Evolutionary conservation across 2,888 invertebrate species (phyloP), one percentile per base, ranked within the genome.

Genomic region (Gortyna flavago): DNA sequence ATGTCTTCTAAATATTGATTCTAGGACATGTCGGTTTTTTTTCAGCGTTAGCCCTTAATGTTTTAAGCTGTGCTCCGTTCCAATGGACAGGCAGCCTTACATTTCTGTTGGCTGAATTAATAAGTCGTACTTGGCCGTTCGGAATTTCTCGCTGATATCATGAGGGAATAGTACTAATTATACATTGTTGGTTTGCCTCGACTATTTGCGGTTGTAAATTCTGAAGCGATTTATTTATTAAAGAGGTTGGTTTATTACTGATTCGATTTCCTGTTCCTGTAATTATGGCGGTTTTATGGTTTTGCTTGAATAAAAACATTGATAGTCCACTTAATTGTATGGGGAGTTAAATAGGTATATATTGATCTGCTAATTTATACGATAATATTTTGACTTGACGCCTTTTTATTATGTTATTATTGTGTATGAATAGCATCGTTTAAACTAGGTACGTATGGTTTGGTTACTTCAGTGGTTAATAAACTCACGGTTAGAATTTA

Each of bases 91-190:
- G 18, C 0, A 61, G 51, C 51, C 74, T 80, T 54, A 64, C 57
- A 78, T 79, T 84, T 72, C 74, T 75, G 77, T 67, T 76, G 29
- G 70, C 25, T 81, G 77, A 84, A 84, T 84, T 77, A 85, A 80
- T 87, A 85, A 87, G 70, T 84, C 64, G 65, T 62, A 65, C 25
- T 80, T 62, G 51, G 66, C 44, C 7, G 77, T 81, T 84, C 57
- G 64, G 77, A 69, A 80, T 75, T 82, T 79, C 82, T 81, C 66
- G 72, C 32, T 77, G 72, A 79, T 77, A 81, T 72, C 85, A 66
- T 65, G 44, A 38, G 87, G 84, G 86, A 80, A 86, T 87, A 66
- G n/a, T 35, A 66, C 73, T 83, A 84, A 84, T 87, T 87, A 81
- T 77, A 65, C 66, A 84, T 76, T 81, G 75, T 76, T 61, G 66